Conservation (phyloP, 2,888 invertebrate species). For the Aphelenchoides bicaudatus region DNA sequence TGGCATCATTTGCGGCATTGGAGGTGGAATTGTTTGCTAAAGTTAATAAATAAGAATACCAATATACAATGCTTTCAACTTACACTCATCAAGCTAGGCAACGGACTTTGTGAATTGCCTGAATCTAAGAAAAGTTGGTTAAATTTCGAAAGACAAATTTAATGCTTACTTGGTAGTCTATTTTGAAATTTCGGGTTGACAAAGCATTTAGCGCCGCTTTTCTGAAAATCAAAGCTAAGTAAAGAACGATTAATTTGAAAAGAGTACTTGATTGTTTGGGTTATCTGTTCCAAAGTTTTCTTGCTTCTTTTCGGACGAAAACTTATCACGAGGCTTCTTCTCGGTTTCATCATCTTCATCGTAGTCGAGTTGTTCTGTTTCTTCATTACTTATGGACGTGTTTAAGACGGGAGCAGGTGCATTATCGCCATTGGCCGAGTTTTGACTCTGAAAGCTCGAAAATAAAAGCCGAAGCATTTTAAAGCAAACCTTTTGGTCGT, state of each 20-base stretch:
- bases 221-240: not conserved
- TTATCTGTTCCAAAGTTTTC: no score
- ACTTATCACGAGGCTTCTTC: conserved; percentile 10
- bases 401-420: no score
- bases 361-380: conserved; percentile 15
- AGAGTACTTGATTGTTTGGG: no score
- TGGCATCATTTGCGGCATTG: not conserved
- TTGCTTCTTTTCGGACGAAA: conserved; percentile 7
- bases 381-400: not conserved
- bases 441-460: no score
- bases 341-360: conserved; percentile 20
- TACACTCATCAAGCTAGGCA: conserved; percentile 13
- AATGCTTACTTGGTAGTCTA: conserved; percentile 6
- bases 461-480: no score
- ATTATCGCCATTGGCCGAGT: no score
- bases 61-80: not conserved
- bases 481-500: not conserved
- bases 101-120: not conserved
- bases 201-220: conserved; percentile 9
- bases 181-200: conserved; percentile 18
- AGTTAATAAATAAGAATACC: not conserved
- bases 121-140: not conserved
- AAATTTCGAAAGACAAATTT: not conserved
- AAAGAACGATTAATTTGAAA: conserved; percentile 4
- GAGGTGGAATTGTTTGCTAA: not conserved